Evolutionary conservation across 2,888 invertebrate species (phyloP), one percentile per base, ranked within the genome.

Genomic region (Branchellion lobata): DNA sequence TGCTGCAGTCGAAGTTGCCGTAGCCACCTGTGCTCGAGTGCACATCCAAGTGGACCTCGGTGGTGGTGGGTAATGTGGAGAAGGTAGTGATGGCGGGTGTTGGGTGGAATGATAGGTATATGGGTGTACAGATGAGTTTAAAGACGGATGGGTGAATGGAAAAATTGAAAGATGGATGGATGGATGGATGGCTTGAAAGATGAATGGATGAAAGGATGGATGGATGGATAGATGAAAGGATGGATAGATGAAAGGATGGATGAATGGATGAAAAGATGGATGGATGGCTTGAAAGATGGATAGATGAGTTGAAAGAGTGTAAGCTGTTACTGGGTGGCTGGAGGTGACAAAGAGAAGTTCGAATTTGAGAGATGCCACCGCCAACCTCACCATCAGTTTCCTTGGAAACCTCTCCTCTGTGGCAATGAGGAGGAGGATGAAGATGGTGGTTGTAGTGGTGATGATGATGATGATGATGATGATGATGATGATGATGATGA

Each of bases 381-480:
- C 61, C 24, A 57, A 57, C n/a, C n/a, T n/a, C 61, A 24, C 21
- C 61, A 57, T 24, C 61, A 24, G 8, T n/a, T n/a, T 24, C 24
- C 21, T n/a, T 8, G 61, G 24, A n/a, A 57, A 57, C n/a, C 24
- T 57, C 21, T 57, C 61, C 24, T 24, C 24, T n/a, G n/a, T n/a
- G n/a, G n/a, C n/a, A n/a, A n/a, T n/a, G 18, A 8, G 18, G 18
- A 47, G 47, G 3, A 57, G 8, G 24, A 57, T 57, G 24, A 57
- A 14, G 40, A 40, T 40, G 40, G 14, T 40, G 40, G 14, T 40
- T 5, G 40, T 40, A 14, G 40, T 40, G 24, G 31, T 31, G 29
- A 33, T 33, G 71, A 71, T 33, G 71, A 71, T 33, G 71, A 71
- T 33, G 71, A 71, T 33, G 71, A 71, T 33, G 71, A 29, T 33